Evolutionary conservation across 2,888 invertebrate genomes (phyloP).

Genomic region (Microplitis manilae): DNA sequence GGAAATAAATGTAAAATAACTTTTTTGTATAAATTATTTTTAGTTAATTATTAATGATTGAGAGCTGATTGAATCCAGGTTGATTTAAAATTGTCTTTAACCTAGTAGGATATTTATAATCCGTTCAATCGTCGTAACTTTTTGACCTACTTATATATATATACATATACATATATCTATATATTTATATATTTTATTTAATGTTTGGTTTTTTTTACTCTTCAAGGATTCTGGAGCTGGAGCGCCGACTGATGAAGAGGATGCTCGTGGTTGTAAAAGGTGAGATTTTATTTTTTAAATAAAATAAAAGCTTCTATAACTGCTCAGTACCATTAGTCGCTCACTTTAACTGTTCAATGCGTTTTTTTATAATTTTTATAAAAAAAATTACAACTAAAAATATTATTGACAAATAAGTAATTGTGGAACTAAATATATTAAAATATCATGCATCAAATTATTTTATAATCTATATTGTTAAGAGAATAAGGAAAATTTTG

Average conservation of each 20-base stretch:
- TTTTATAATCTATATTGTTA: too few species aligned
- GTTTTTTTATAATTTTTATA: too few species aligned
- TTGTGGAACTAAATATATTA: too few species aligned
- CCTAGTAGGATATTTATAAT: slow-evolving; percentile 18
- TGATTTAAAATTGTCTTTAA: slow-evolving; percentile 16
- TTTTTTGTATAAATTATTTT: background rate
- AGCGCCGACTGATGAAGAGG: slow-evolving; percentile 73
- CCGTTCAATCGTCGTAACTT: slow-evolving; percentile 24
- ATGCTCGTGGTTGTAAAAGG: slow-evolving; percentile 74
- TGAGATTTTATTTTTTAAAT: slow-evolving; percentile 52
- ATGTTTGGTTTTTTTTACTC: slow-evolving; percentile 51
- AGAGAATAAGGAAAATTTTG: too few species aligned
- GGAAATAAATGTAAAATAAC: slow-evolving; percentile 19
- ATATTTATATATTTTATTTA: slow-evolving; percentile 9
- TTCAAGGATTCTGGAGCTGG: slow-evolving; percentile 74
- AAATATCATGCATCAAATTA: too few species aligned
- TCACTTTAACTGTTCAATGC: too few species aligned
- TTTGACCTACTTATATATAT: slow-evolving; percentile 18
- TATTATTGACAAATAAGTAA: too few species aligned
- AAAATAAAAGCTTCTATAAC: too few species aligned
- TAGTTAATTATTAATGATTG: background rate
- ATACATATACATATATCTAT: background rate
- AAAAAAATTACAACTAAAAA: too few species aligned
- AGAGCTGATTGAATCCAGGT: slow-evolving; percentile 14
- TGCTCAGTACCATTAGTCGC: too few species aligned